Evolutionary conservation across 2,113 vertebrate genomes (phyloP), one percentile per base, ranked within the genome.

Genomic region (Trochalopteron elliotii): DNA sequence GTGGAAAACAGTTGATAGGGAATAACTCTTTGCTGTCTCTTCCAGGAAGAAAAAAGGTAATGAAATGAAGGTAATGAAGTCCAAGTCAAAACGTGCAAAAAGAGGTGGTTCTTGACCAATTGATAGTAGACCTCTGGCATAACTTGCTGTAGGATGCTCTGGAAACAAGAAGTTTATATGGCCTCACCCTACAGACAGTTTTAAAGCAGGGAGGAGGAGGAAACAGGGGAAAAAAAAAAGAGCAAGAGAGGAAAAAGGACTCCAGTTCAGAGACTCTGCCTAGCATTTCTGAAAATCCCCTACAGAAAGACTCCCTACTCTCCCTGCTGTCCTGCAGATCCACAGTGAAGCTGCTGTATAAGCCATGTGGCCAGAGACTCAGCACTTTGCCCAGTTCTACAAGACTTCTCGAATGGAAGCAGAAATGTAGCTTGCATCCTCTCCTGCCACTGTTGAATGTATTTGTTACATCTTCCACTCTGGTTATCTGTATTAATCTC

Each of bases 241-340:
- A 33, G 21, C 0, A 0, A 64, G 18, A 47, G 17, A 42, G 7
- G 10, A 4, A 63, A 56, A 82, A 70, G 63, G 15, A 22, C 16
- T 81, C 15, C 45, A 10, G 1, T 42, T 93, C 49, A 56, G 50
- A 78, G 23, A 39, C 7, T 64, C 14, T 40, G 6, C 31, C 65
- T 44, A 56, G 65, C 8, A 0, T 12, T 84, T 55, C 55, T 81
- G 40, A 87, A 65, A 33, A 44, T n/a, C 28, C 6, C 56, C 17
- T 77, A 35, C 55, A 74, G 60, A 72, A 56, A 18, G 21, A 47
- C 45, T 22, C 45, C 12, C 23, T 49, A 49, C 47, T 12, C 22
- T 24, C 47, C 24, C 23, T 20, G 2, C 44, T 61, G 60, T 50
- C 33, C 30, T 42, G 52, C 63, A 63, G 53, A 63, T 47, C 22